These are phyloP conservation scores for Holothuria glaberrima DNA, from an alignment of 35 echinoderm and acorn worm genomes.

Conservation along the genomic window DNA sequence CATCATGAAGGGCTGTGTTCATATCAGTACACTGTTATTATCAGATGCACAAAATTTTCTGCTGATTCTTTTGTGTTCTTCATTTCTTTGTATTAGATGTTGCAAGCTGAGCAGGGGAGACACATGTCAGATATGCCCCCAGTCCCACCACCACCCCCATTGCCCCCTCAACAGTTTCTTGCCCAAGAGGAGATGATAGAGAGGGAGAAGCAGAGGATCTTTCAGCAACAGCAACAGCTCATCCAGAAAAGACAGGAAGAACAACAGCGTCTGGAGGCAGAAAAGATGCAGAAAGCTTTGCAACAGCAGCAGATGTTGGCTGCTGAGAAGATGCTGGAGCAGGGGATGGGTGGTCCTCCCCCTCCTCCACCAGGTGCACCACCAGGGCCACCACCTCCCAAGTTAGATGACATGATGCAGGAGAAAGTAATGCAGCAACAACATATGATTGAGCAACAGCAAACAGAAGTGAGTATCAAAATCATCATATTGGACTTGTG, in stretches of 20 bases:
- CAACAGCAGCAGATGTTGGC: constrained; percentile 96
- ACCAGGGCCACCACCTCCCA: constrained; percentile 7
- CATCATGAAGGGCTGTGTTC: too few species aligned
- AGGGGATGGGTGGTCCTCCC: constrained; percentile 1
- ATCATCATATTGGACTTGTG: background rate
- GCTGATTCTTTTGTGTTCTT: background rate
- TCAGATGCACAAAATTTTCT: background rate
- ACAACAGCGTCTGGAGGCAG: constrained; percentile 80
- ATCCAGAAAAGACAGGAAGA: constrained; percentile 84
- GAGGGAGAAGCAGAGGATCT: constrained; percentile 84
- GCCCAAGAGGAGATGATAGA: constrained; percentile 93
- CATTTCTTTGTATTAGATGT: background rate
- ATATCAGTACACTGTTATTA: too few species aligned
- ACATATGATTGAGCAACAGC: constrained; percentile 42
- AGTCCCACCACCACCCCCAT: constrained; percentile 26
- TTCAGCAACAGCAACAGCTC: constrained; percentile 91
- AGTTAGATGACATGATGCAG: constrained; percentile 59
- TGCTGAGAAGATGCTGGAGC: constrained; percentile 56
- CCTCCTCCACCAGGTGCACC: constrained; percentile 22
- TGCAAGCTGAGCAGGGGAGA: constrained; percentile 9
- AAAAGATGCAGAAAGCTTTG: constrained; percentile 82
- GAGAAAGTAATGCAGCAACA: constrained; percentile 73
- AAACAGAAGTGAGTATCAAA: constrained; percentile 4
- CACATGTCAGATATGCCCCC: background rate
- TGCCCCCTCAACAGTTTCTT: constrained; percentile 18